These are phyloP conservation scores for Thaleichthys pacificus DNA, from an alignment of 2,797 vertebrate genomes.

Conservation along the genomic window DNA sequence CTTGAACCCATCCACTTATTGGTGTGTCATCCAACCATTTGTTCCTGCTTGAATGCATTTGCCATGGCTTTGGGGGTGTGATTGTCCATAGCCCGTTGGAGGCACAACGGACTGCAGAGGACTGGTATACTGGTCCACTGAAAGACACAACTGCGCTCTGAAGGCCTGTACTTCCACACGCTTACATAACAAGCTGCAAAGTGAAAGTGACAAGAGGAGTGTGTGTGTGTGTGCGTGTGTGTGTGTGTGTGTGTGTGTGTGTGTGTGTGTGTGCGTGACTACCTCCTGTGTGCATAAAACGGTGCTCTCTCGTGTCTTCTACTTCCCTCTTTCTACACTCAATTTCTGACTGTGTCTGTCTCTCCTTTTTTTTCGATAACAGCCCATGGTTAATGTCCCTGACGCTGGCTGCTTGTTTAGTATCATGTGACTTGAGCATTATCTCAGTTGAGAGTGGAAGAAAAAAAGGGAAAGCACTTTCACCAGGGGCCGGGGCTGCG, in stretches of 20 bases:
- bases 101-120: too few species aligned
- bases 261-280: slow-evolving; percentile 56
- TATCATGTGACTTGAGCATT: slow-evolving; percentile 13
- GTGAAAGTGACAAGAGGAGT: slow-evolving; percentile 33
- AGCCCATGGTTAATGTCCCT: too few species aligned
- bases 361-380: background rate
- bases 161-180: background rate
- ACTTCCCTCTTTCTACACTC: slow-evolving; percentile 1
- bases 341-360: background rate
- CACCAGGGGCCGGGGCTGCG: background rate
- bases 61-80: too few species aligned
- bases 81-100: too few species aligned
- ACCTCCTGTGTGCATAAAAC: slow-evolving; percentile 67
- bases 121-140: background rate
- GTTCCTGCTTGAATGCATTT: too few species aligned
- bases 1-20: too few species aligned
- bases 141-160: background rate
- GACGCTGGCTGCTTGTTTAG: background rate
- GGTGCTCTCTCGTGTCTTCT: background rate
- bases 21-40: too few species aligned
- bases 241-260: slow-evolving; percentile 12
- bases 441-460: background rate
- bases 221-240: slow-evolving; percentile 29
- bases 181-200: slow-evolving; percentile 43
- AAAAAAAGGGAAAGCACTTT: slow-evolving; percentile 15